Percentiles rank a stretch among this genome's conserved stretches.
Conservation (phyloP, 2,113 vertebrate species). For the Xenotilapia longispinis region DNA sequence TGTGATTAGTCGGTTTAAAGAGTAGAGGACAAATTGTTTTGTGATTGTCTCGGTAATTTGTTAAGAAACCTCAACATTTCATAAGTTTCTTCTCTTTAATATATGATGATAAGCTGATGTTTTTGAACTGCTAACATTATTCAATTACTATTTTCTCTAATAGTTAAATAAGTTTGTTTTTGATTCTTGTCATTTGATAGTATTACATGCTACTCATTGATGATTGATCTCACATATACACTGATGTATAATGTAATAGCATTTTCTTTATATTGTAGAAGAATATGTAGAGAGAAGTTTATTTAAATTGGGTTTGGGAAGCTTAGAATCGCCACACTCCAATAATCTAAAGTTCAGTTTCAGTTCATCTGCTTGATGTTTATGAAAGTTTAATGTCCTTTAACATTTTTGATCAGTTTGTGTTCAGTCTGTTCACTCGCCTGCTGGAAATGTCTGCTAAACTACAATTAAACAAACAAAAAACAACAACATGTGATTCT, state of each 20-base stretch:
- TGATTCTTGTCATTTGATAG: background rate
- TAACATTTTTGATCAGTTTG: background rate
- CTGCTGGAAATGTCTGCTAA: background rate
- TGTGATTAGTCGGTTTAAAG: background rate
- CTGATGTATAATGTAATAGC: background rate
- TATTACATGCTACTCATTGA: background rate
- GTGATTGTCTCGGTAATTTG: background rate
- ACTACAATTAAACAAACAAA: background rate
- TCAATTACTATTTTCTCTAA: background rate
- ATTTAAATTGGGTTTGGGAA: background rate
- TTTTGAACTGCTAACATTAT: background rate
- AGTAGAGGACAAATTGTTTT: background rate
- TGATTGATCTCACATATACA: background rate
- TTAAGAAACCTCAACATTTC: background rate
- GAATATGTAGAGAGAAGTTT: background rate
- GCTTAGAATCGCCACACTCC: background rate
- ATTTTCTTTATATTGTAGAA: background rate
- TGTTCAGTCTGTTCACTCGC: background rate
- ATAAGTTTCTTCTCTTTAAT: background rate
- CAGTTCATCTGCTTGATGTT: background rate
- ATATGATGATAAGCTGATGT: background rate
- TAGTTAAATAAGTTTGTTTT: background rate
- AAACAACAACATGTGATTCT: fast-evolving
- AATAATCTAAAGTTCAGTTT: background rate
- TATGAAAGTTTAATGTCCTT: background rate